Conservation (phyloP, 2,113 vertebrate genomes). For the Eurystomus gularis region DNA sequence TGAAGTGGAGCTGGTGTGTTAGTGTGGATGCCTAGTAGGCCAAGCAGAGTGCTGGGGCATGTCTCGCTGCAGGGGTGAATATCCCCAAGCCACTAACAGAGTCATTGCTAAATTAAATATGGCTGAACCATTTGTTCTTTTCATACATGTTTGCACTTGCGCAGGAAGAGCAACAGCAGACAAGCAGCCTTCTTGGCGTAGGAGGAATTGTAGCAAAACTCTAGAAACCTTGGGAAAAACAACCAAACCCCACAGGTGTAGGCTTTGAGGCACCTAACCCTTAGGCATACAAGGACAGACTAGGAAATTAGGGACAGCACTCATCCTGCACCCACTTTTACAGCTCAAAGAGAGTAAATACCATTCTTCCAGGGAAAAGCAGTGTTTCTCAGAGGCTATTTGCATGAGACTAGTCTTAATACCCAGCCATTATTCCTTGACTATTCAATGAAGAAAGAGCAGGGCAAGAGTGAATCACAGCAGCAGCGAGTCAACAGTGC, state of each 20-base stretch:
- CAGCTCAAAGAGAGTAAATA: not conserved
- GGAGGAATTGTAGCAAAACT: not conserved
- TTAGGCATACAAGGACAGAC: not conserved
- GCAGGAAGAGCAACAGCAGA: not conserved
- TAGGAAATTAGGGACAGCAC: not conserved
- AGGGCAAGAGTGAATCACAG: not conserved
- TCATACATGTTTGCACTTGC: not conserved
- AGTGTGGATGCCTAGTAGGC: not conserved
- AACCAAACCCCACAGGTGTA: not conserved
- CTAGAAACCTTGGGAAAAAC: not conserved
- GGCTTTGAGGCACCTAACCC: not conserved
- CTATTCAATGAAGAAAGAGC: not conserved
- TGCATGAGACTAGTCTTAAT: not conserved
- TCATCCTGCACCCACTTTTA: not conserved
- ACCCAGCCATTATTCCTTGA: not conserved
- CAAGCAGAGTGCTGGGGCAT: not conserved
- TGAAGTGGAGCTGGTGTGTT: not conserved
- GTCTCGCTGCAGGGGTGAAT: not conserved
- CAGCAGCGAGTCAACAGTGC: not conserved
- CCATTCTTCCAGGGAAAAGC: not conserved
- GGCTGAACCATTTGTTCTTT: not conserved
- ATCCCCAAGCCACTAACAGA: not conserved
- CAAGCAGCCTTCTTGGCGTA: not conserved
- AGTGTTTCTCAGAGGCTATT: not conserved
- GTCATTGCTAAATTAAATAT: not conserved